phyloP scores from a whole-genome alignment of 2,113 vertebrate species.

The Elephas maximus region DNA sequence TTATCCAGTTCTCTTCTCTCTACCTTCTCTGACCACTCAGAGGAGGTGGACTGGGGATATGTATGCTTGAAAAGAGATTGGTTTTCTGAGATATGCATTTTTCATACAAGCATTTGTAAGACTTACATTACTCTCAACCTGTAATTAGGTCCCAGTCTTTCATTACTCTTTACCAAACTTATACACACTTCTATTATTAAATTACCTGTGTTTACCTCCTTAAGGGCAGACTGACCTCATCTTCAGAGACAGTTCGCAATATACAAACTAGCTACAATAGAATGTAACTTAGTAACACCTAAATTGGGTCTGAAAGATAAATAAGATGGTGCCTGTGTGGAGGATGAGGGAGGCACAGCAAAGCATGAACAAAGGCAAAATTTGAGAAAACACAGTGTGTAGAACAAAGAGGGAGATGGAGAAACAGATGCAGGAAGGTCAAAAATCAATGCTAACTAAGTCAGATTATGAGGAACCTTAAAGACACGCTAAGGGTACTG shows the following conservation, averaged over 20 bases:
- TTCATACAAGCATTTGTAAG: conserved; percentile 46
- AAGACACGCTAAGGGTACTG: conserved; percentile 2
- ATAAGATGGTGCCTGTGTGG: not conserved
- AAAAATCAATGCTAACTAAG: not conserved
- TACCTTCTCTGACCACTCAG: not conserved
- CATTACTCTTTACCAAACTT: conserved; percentile 45
- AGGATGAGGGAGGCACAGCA: not conserved
- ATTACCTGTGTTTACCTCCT: conserved; percentile 56
- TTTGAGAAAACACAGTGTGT: conserved; percentile 27
- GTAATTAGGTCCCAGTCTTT: conserved; percentile 5
- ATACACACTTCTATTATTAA: conserved; percentile 34
- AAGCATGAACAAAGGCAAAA: conserved; percentile 62
- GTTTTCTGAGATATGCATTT: conserved; percentile 12
- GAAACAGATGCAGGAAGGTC: not conserved
- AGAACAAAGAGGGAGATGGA: conserved; percentile 16
- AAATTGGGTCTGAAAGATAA: not conserved
- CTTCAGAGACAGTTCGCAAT: conserved; percentile 52
- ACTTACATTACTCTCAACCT: not conserved
- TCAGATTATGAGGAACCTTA: conserved; percentile 38
- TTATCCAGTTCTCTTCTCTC: conserved; percentile 4
- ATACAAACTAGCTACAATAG: not conserved
- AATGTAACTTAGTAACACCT: conserved; percentile 40
- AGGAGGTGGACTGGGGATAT: not conserved
- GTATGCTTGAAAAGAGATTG: conserved; percentile 1
- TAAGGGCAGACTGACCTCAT: not conserved